Evolutionary conservation across 37 sponge, comb jelly and placozoan species (phyloP).

Genomic region (Ianthella basta): DNA sequence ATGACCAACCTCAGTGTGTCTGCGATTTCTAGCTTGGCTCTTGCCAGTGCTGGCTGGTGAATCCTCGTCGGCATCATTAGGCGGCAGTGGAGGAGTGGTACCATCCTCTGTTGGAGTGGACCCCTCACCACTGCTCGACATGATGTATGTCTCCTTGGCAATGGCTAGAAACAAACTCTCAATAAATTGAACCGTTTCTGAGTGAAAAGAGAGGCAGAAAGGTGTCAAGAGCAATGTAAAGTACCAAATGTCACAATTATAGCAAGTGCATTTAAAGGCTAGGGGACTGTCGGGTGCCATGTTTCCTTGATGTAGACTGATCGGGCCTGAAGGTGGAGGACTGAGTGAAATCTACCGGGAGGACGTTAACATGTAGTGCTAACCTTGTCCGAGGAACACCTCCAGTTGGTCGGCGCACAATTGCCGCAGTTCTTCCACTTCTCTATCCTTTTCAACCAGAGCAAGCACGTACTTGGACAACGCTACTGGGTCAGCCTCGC

Average conservation of each 20-base stretch:
- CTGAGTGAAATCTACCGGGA: no score
- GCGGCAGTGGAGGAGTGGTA: neutral
- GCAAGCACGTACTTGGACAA: slow-evolving; percentile 96
- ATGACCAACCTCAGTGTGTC: neutral
- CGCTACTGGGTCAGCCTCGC: slow-evolving; percentile 93
- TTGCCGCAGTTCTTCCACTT: slow-evolving; percentile 71
- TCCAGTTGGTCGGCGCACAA: slow-evolving; percentile 91
- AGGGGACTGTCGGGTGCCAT: no score
- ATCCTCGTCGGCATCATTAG: neutral
- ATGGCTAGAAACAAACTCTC: no score
- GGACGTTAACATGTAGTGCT: no score
- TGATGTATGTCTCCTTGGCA: no score
- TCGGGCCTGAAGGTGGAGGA: no score
- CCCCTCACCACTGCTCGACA: neutral
- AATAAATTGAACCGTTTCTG: no score
- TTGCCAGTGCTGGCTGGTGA: neutral
- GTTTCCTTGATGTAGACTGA: no score
- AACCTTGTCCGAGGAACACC: slow-evolving; percentile 90
- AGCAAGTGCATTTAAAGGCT: no score
- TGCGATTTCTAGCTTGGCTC: neutral
- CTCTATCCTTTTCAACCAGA: slow-evolving; percentile 89
- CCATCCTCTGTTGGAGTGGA: neutral
- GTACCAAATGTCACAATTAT: no score
- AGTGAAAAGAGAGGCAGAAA: no score
- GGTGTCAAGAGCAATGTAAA: no score